Base-by-base conservation (phyloP, 1,140 invertebrate species). In the Heliconius melpomene region DNA sequence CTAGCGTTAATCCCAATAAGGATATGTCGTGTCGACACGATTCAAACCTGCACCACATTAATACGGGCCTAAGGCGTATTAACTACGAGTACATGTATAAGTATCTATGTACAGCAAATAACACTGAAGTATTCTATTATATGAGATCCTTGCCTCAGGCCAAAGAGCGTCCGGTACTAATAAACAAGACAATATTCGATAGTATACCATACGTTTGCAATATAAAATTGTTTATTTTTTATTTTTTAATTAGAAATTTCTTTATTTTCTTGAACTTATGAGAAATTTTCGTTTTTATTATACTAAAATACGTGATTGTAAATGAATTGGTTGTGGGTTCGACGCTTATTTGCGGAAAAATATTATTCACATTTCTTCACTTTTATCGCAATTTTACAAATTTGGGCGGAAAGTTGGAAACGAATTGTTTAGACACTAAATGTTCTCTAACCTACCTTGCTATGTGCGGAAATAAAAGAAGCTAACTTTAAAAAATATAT, bases 71-170 rank as follows among this genome's bases (percentile, higher is more conserved):
- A 79, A 52, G 89, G 92, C 90, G 77, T 78, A 85, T 88, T 85
- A 83, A 76, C 83, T 86, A 81, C 78, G 78, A 75, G 46, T 81
- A 74, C 32, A 79, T 71, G 72, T 73, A 73, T 75, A 90, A 89
- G 88, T 89, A 89, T 81, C 87, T 79, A 87, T 89, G 89, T 93
- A 88, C 86, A 87, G 89, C 90, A 93, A 94, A 94, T 92, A 94
- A 91, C 84, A 85, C 85, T 90, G 87, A 92, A 93, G 91, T 92
- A 92, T 93, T 92, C 88, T 88, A 92, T 93, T 93, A 93, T 93
- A 92, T 94, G 89, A 88, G 89, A 93, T 91, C 92, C 91, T 91
- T 82, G 88, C 91, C 91, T 82, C 71, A 75, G 90, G 92, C 89
- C 70, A 71, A 79, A 84, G 87, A 82, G 80, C 90, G 89, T 89